Evolutionary conservation across 2,888 invertebrate species (phyloP).

Genomic region (Trissolcus japonicus): DNA sequence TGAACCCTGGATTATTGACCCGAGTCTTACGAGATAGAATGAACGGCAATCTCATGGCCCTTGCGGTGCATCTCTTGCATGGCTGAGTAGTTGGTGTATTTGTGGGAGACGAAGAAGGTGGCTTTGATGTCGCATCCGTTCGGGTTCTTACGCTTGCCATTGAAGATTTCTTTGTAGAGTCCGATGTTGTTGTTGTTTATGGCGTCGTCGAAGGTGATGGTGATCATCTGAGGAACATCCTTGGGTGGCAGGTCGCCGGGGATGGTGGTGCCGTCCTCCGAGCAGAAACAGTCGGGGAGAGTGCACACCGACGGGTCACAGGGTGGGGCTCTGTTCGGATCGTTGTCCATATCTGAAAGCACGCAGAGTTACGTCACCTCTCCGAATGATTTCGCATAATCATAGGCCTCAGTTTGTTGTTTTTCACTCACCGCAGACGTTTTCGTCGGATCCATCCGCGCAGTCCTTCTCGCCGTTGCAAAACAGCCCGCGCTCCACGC

Average conservation of each 20-base stretch:
- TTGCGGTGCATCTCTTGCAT: slow-evolving; percentile 93
- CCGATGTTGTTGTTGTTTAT: slow-evolving; percentile 97
- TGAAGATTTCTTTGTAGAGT: slow-evolving; percentile 94
- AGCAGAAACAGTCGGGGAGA: slow-evolving; percentile 95
- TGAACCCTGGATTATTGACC: neutral
- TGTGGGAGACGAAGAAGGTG: slow-evolving; percentile 94
- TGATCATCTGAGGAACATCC: slow-evolving; percentile 96
- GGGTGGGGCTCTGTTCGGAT: slow-evolving; percentile 93
- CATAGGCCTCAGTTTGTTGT: slow-evolving; percentile 11
- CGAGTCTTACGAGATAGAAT: slow-evolving; percentile 91
- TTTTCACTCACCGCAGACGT: slow-evolving; percentile 88
- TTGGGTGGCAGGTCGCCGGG: slow-evolving; percentile 89
- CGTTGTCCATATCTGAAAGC: slow-evolving; percentile 89
- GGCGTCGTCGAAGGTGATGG: slow-evolving; percentile 95
- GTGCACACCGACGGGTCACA: slow-evolving; percentile 91
- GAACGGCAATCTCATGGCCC: slow-evolving; percentile 95
- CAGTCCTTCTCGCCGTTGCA: slow-evolving; percentile 96
- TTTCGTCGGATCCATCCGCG: slow-evolving; percentile 91
- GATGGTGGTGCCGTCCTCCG: slow-evolving; percentile 91
- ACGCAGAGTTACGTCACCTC: slow-evolving; percentile 20
- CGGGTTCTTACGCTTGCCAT: slow-evolving; percentile 91
- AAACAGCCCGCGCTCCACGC: slow-evolving; percentile 92
- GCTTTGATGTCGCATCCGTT: slow-evolving; percentile 96
- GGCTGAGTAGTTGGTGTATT: slow-evolving; percentile 95
- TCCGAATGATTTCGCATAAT: slow-evolving; percentile 13